Evolutionary conservation across 2,797 vertebrate species (phyloP), one percentile per base, ranked within the genome.

Genomic region (Siniperca undulata): DNA sequence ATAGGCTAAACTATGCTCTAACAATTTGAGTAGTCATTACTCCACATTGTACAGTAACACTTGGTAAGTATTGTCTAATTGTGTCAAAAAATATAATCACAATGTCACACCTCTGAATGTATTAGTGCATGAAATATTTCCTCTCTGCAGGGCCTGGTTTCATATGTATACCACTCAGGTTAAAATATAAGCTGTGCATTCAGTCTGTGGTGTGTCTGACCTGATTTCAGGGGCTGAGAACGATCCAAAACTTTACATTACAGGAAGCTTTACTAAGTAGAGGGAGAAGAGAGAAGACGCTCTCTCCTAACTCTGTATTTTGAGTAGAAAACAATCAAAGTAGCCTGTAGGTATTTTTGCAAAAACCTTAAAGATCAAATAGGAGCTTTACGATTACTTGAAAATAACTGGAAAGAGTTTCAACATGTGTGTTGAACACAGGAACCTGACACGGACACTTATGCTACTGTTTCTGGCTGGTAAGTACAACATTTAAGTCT

Each of bases 391-490:
- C 52, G 9, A 44, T 53, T 34, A 10, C 16, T 14, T 24, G 34
- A 52, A 1, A 42, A 38, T 22, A 16, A n/a, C 7, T 55, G n/a
- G 20, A 42, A 42, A 52, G 50, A 60, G 42, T 16, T 50, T 55
- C 19, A 68, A 53, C n/a, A 84, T 83, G 76, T 56, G 22, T 10
- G 19, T 42, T 22, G 14, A 55, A 24, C 38, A 17, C 14, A 59
- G 22, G 60, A 42, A 4, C 13, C n/a, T 56, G 38, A 70, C 34
- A 9, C 36, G 71, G 64, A 48, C 20, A 2, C 77, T 73, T 19
- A 20, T 58, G 27, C 42, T 87, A 0, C 4, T 80, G 27, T 38
- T 85, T 75, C 52, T 86, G 9, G 27, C 34, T n/a, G 81, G 87
- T 86, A 75, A 84, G 76, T 70, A 20, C 13, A 7, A 73, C 30